Evolutionary conservation across 2,888 invertebrate genomes (phyloP).

Genomic region (Latrodectus elegans): DNA sequence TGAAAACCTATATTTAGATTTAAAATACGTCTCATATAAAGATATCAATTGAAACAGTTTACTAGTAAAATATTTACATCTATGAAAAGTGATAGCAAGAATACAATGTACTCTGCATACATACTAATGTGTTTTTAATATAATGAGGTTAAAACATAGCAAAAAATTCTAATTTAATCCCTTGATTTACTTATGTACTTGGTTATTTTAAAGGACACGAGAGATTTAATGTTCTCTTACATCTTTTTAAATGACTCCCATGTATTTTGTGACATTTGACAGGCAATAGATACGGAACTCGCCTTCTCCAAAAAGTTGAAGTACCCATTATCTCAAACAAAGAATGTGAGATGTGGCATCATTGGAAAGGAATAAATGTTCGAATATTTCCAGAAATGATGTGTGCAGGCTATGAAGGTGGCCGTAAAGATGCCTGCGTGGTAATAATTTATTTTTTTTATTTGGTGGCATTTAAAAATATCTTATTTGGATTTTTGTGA

Average conservation of each 20-base stretch:
- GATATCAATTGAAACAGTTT: too few relatives aligned
- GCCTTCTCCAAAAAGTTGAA: conserved; percentile 85
- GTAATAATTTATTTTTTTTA: conserved; percentile 75
- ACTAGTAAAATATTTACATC: too few relatives aligned
- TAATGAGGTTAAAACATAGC: too few relatives aligned
- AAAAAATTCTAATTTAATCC: background rate
- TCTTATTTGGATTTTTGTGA: too few relatives aligned
- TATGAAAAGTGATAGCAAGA: too few relatives aligned
- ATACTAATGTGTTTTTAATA: too few relatives aligned
- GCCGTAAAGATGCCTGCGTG: conserved; percentile 87
- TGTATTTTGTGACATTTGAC: background rate
- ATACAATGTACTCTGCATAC: too few relatives aligned
- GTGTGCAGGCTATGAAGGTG: conserved; percentile 88
- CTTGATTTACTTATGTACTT: background rate
- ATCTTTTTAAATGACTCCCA: conserved; percentile 1
- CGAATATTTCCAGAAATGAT: conserved; percentile 87
- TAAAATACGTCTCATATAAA: too few relatives aligned
- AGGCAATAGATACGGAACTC: conserved; percentile 84
- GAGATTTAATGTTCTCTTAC: background rate
- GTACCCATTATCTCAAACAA: conserved; percentile 87
- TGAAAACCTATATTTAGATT: too few relatives aligned
- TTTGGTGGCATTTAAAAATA: too few relatives aligned
- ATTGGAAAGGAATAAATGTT: conserved; percentile 85
- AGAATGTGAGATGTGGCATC: conserved; percentile 88
- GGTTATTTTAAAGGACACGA: too few relatives aligned